Conservation (phyloP, 2,888 invertebrate species). For the Chironomus tentans region DNA sequence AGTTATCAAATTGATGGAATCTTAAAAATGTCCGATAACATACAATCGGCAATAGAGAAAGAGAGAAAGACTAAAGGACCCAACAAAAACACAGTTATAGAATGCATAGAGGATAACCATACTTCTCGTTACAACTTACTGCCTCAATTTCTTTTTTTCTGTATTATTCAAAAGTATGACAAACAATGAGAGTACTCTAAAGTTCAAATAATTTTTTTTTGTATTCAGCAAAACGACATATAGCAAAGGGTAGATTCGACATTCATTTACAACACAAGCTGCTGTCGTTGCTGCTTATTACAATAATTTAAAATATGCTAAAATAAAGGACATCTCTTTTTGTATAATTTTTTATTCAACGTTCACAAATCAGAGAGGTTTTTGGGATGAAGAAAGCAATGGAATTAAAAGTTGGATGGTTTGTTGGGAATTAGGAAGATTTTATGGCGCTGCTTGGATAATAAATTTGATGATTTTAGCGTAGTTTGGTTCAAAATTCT, state of each 20-base stretch:
- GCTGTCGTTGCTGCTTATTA: neutral
- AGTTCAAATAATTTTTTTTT: constrained; percentile 17
- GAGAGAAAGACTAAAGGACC: constrained; percentile 17
- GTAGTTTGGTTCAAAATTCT: too few species aligned
- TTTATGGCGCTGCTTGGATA: too few species aligned
- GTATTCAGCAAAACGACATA: neutral
- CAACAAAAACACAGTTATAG: constrained; percentile 18
- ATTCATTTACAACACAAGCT: neutral
- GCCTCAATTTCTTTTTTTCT: constrained; percentile 7
- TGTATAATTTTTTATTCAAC: neutral
- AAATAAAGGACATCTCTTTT: neutral
- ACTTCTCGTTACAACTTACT: neutral
- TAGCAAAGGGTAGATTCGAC: neutral
- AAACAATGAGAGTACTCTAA: constrained; percentile 18
- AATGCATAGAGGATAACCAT: neutral
- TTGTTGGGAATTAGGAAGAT: neutral
- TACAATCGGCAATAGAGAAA: constrained; percentile 4
- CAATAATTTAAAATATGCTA: neutral
- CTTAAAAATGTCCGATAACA: constrained; percentile 20
- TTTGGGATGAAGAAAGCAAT: neutral
- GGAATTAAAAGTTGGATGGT: neutral
- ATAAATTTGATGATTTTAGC: too few species aligned
- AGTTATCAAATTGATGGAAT: constrained; percentile 20
- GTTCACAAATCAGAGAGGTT: neutral
- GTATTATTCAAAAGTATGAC: neutral